A percentile compares a stretch with the other conserved stretches of the same genome.
These are phyloP conservation scores for Dromaius novaehollandiae DNA, from an alignment of 2,113 vertebrate genomes.

Conservation along the genomic window DNA sequence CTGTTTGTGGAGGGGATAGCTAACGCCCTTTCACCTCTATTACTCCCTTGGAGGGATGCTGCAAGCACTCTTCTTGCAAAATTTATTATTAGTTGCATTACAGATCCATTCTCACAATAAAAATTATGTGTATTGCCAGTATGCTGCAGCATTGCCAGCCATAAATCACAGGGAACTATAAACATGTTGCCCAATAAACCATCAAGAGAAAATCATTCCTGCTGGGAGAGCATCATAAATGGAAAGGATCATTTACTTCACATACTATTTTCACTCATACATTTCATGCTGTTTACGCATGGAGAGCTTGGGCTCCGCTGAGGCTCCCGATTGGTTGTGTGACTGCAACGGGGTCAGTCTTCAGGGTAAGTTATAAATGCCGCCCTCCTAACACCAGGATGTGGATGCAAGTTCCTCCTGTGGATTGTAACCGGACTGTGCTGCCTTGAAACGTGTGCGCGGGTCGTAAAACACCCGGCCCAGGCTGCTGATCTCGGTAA, in stretches of 20 bases:
- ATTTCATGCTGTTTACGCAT: background rate
- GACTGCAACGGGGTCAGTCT: background rate
- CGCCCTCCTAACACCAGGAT: background rate
- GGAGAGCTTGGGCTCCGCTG: background rate
- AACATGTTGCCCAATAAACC: background rate
- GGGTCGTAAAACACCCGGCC: rapidly evolving
- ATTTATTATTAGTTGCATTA: background rate
- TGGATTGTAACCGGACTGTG: rapidly evolving
- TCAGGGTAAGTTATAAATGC: background rate
- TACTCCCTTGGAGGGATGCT: background rate
- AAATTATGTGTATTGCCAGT: background rate
- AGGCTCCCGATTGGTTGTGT: background rate
- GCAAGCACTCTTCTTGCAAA: background rate
- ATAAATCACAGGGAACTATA: constrained; percentile 36
- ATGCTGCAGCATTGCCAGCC: background rate
- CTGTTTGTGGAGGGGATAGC: background rate
- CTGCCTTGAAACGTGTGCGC: background rate
- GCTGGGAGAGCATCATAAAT: background rate
- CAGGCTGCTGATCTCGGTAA: rapidly evolving
- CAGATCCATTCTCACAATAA: background rate
- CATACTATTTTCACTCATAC: background rate
- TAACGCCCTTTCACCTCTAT: background rate
- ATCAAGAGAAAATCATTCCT: background rate
- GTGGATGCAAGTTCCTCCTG: background rate
- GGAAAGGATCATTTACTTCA: background rate